phyloP scores from a whole-genome alignment of 2,113 vertebrate species.

The Carassius auratus region DNA sequence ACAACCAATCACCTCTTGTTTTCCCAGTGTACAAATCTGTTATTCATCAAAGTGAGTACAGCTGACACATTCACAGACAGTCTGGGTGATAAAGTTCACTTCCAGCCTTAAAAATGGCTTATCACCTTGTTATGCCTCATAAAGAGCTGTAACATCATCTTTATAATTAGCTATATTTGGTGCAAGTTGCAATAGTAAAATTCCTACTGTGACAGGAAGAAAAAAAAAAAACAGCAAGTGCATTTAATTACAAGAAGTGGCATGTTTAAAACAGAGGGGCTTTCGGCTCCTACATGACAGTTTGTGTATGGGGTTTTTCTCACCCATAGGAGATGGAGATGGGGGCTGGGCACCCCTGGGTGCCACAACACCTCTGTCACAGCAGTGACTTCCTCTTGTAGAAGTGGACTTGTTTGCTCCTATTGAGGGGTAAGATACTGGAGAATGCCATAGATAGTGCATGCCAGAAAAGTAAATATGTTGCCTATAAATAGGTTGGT shows the following conservation, averaged over 20 bases:
- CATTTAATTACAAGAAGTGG: constrained; percentile 62
- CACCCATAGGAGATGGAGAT: constrained; percentile 70
- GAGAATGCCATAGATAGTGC: constrained; percentile 47
- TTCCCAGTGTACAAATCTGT: constrained; percentile 6
- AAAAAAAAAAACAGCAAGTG: constrained; percentile 50
- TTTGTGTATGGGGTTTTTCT: constrained; percentile 66
- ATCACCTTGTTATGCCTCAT: constrained; percentile 40
- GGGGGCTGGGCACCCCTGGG: constrained; percentile 67
- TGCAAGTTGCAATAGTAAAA: constrained; percentile 39
- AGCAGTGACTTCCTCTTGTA: constrained; percentile 66
- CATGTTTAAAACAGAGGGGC: constrained; percentile 58
- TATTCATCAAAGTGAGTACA: neutral
- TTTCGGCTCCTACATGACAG: constrained; percentile 60
- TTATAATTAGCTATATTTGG: constrained; percentile 51
- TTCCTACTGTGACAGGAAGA: constrained; percentile 57
- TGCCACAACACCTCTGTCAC: constrained; percentile 71
- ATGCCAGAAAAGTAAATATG: constrained; percentile 76
- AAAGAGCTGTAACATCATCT: constrained; percentile 13
- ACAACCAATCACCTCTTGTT: neutral
- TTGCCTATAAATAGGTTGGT: constrained; percentile 78
- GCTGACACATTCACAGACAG: neutral
- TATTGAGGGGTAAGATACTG: constrained; percentile 41
- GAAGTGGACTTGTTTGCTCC: constrained; percentile 18
- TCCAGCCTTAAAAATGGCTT: constrained; percentile 22
- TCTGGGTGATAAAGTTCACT: constrained; percentile 31